These are phyloP conservation scores for Ichneumoninae sp. DNA, from an alignment of 2,888 invertebrate genomes.

Conservation along the genomic window DNA sequence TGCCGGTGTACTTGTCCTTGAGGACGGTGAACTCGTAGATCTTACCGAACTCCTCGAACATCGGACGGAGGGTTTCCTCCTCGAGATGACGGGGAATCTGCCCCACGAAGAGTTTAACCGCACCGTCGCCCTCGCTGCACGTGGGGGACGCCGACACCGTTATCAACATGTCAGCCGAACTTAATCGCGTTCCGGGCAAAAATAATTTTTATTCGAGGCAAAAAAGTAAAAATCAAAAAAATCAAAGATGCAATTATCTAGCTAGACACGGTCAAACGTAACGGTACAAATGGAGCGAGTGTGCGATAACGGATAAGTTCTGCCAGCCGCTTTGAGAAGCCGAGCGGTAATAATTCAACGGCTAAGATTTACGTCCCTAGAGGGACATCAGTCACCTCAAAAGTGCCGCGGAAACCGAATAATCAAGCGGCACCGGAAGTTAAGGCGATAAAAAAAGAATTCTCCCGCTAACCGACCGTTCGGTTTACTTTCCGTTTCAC, in stretches of 20 bases:
- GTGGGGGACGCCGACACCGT: slow-evolving; percentile 82
- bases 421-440: slow-evolving; percentile 65
- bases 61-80: slow-evolving; percentile 94
- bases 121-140: slow-evolving; percentile 86
- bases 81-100: slow-evolving; percentile 96
- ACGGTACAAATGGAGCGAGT: slow-evolving; percentile 8
- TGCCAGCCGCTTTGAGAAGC: slow-evolving; percentile 25
- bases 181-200: not conserved
- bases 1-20: slow-evolving; percentile 97
- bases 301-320: not conserved
- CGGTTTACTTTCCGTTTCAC: not conserved
- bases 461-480: not conserved
- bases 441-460: not conserved
- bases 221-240: not conserved
- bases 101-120: slow-evolving; percentile 95
- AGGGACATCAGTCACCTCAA: slow-evolving; percentile 72
- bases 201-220: not conserved
- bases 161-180: slow-evolving; percentile 75
- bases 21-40: slow-evolving; percentile 97
- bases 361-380: slow-evolving; percentile 75
- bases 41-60: slow-evolving; percentile 97
- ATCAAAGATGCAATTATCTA: slow-evolving; percentile 8
- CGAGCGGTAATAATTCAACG: slow-evolving; percentile 59
- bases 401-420: slow-evolving; percentile 68
- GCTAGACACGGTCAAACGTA: not conserved